Conservation (phyloP, 2,797 vertebrate genomes). For the Aplochiton taeniatus region DNA sequence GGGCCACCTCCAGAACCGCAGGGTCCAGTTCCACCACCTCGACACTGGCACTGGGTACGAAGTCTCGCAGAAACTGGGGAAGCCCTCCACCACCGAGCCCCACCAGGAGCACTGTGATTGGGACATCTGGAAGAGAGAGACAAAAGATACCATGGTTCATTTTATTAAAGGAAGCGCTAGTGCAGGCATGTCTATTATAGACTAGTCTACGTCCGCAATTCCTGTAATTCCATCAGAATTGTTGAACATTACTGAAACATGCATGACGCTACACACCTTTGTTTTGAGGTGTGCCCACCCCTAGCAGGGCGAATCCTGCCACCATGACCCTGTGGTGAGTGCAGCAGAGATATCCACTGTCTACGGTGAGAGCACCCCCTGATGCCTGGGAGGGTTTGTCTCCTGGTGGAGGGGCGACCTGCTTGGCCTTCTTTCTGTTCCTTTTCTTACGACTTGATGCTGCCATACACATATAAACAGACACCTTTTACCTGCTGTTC, state of each 20-base stretch:
- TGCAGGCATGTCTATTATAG: background rate
- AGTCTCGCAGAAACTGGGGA: slow-evolving; percentile 90
- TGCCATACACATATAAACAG: slow-evolving; percentile 14
- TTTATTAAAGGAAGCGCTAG: no score
- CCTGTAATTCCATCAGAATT: background rate
- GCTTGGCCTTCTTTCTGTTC: slow-evolving; percentile 72
- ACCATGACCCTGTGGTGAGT: slow-evolving; percentile 95
- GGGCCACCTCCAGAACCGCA: slow-evolving; percentile 85
- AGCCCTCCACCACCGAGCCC: slow-evolving; percentile 92
- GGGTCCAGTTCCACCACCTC: slow-evolving; percentile 92
- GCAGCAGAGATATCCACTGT: slow-evolving; percentile 92
- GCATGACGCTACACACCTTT: slow-evolving; percentile 73
- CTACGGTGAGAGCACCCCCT: slow-evolving; percentile 61
- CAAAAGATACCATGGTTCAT: background rate
- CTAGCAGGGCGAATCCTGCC: slow-evolving; percentile 84
- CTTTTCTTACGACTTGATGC: slow-evolving; percentile 82
- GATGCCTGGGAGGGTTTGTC: slow-evolving; percentile 27
- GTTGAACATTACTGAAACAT: slow-evolving; percentile 52
- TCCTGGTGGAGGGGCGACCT: slow-evolving; percentile 36
- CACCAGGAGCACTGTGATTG: slow-evolving; percentile 82
- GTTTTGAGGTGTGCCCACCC: slow-evolving; percentile 60
- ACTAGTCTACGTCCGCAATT: background rate
- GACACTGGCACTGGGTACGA: slow-evolving; percentile 74
- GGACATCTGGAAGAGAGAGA: slow-evolving; percentile 59
- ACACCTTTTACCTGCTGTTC: no score